Conservation (phyloP, 2,797 vertebrate species). For the Lophotriccus pileatus region DNA sequence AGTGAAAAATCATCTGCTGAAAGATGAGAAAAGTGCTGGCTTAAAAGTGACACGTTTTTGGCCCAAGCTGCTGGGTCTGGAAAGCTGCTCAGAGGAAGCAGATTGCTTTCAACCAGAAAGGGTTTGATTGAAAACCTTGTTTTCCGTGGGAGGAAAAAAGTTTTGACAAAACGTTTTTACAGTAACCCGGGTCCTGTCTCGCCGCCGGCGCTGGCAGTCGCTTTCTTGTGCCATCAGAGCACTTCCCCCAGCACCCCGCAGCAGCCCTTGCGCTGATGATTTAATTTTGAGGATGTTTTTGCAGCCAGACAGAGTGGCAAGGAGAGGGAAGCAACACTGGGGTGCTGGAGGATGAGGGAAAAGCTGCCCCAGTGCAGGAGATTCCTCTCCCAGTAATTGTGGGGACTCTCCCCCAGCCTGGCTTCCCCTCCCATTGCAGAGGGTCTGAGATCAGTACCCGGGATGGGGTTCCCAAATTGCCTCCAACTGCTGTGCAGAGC, state of each 20-base stretch:
- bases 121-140: conserved; percentile 15
- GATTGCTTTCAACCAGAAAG: background rate
- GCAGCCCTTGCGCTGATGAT: background rate
- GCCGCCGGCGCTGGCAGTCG: fast-evolving
- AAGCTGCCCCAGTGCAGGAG: background rate
- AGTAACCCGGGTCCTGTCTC: background rate
- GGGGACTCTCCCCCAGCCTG: background rate
- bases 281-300: fast-evolving
- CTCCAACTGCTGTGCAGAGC: background rate
- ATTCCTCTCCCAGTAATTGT: background rate
- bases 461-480: conserved; percentile 20
- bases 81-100: conserved; percentile 1
- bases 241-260: background rate
- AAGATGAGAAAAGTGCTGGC: conserved; percentile 20
- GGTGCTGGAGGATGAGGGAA: background rate
- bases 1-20: background rate
- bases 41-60: background rate
- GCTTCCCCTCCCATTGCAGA: background rate
- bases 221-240: background rate
- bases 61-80: background rate
- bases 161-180: background rate
- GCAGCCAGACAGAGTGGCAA: background rate
- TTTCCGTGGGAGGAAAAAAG: background rate
- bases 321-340: background rate
- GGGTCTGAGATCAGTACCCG: background rate